phyloP scores from a whole-genome alignment of 2,797 vertebrate species.

The Sebastes ruberrimus region DNA sequence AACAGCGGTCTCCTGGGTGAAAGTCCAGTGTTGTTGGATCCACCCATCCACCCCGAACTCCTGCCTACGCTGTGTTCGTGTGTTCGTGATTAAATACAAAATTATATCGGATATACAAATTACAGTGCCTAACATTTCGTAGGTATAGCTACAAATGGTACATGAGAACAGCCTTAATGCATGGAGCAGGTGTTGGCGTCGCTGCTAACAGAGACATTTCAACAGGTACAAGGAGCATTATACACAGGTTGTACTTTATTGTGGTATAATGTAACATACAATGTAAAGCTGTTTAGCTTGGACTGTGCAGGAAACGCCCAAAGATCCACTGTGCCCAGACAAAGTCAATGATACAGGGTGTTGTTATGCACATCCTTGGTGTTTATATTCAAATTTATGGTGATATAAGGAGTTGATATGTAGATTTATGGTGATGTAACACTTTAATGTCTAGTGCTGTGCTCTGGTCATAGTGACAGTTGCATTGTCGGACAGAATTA shows the following conservation, averaged over 20 bases:
- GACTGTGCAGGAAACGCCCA: background rate
- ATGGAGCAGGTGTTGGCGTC: background rate
- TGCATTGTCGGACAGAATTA: background rate
- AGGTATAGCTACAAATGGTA: too few species aligned
- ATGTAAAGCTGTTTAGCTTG: background rate
- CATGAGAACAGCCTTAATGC: background rate
- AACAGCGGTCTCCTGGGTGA: too few species aligned
- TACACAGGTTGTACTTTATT: background rate
- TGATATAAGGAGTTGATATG: background rate
- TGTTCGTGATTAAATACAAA: too few species aligned
- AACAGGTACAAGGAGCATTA: background rate
- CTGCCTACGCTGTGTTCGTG: too few species aligned
- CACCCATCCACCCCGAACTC: too few species aligned
- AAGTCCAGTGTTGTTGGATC: too few species aligned
- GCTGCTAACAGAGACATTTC: too few species aligned
- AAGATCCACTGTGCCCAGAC: background rate
- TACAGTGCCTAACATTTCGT: too few species aligned
- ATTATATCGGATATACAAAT: too few species aligned
- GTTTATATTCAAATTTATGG: conserved; percentile 8
- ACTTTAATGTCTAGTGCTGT: background rate
- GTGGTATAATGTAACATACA: background rate
- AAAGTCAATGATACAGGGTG: background rate
- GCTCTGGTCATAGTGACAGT: background rate
- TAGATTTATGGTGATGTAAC: background rate
- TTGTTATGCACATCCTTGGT: background rate